Conservation (phyloP, 2,888 invertebrate species). For the Ectropis crepuscularia region DNA sequence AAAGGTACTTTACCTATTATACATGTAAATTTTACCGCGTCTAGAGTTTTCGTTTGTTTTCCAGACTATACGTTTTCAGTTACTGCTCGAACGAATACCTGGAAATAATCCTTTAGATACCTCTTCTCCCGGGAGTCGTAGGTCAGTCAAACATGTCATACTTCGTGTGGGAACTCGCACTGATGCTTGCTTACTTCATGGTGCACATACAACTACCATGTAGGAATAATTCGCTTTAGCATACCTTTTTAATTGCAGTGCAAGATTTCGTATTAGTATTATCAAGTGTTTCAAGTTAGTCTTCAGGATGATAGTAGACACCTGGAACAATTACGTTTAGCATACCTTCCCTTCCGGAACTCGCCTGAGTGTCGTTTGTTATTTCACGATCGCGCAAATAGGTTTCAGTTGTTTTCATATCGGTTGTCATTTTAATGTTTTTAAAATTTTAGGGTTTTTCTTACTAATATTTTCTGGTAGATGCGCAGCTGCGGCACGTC, state of each 20-base stretch:
- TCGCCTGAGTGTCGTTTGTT: too few relatives aligned
- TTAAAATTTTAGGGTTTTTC: neutral
- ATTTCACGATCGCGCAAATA: too few relatives aligned
- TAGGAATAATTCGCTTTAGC: neutral
- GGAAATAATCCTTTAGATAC: slow-evolving; percentile 7
- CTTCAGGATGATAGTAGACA: neutral
- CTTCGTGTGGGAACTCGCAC: neutral
- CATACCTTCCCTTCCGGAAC: neutral
- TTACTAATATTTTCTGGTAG: too few relatives aligned
- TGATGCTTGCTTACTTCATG: neutral
- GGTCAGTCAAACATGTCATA: neutral
- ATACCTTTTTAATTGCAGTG: neutral
- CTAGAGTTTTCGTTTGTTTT: too few relatives aligned
- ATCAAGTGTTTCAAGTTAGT: neutral
- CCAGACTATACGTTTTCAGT: neutral
- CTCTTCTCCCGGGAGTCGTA: neutral
- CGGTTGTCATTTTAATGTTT: neutral
- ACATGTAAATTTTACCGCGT: too few relatives aligned
- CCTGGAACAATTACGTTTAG: slow-evolving; percentile 13
- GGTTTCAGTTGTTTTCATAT: too few relatives aligned
- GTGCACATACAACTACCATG: neutral
- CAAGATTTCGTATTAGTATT: neutral
- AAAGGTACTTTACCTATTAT: too few relatives aligned
- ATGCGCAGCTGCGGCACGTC: too few relatives aligned
- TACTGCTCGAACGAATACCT: neutral